Evolutionary conservation across 1,140 invertebrate species (phyloP).

Genomic region (Pseudomyrmex sp.): DNA sequence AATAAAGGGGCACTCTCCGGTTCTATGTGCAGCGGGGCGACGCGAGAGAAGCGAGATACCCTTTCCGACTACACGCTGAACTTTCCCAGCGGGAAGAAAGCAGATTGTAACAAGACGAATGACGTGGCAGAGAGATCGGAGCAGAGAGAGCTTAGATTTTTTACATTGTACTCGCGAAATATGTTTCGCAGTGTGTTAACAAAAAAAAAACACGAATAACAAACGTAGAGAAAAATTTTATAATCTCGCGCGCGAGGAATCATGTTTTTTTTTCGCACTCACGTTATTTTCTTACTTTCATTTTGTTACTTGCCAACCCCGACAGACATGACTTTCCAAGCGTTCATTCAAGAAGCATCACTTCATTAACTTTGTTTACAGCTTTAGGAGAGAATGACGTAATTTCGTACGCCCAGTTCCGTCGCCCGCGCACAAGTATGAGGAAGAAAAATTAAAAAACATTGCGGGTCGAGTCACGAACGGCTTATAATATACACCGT

Average conservation of each 20-base stretch:
- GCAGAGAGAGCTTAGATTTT: constrained; percentile 26
- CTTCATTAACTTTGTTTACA: constrained; percentile 59
- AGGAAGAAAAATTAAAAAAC: constrained; percentile 69
- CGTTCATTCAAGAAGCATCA: constrained; percentile 37
- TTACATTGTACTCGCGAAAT: constrained; percentile 54
- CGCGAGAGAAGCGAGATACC: constrained; percentile 55
- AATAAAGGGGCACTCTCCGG: constrained; percentile 72
- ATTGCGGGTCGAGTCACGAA: constrained; percentile 71
- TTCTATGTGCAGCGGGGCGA: constrained; percentile 36
- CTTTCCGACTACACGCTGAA: constrained; percentile 39
- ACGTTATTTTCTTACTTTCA: constrained; percentile 2
- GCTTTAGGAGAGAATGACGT: constrained; percentile 50
- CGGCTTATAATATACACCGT: constrained; percentile 75
- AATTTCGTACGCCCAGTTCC: constrained; percentile 31
- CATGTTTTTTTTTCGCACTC: neutral
- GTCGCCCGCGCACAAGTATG: constrained; percentile 6
- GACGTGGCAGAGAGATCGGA: neutral
- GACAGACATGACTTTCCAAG: neutral
- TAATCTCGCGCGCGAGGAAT: too few species aligned
- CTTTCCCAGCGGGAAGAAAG: constrained; percentile 33
- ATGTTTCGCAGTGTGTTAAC: neutral
- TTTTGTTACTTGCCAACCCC: constrained; percentile 19
- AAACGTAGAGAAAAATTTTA: too few species aligned
- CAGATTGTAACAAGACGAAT: constrained; percentile 40
- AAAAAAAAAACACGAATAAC: neutral